Conservation (phyloP, 1,140 invertebrate genomes). For the Drosophila repletoides region DNA sequence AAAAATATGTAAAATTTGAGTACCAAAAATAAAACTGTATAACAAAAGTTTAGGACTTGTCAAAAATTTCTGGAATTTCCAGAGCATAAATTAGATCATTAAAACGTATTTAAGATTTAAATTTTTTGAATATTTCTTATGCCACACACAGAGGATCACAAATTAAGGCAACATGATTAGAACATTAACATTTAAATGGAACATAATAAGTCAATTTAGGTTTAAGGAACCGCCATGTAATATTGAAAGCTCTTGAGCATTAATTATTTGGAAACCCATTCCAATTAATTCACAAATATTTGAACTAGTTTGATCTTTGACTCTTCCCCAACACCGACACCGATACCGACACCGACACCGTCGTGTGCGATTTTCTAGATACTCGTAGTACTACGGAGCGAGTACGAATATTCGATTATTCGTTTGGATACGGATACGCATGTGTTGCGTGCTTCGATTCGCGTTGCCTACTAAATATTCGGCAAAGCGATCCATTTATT, state of each 20-base stretch:
- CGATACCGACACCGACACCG: too few relatives aligned
- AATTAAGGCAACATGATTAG: slow-evolving; percentile 10
- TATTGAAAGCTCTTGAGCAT: neutral
- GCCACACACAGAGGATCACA: too few relatives aligned
- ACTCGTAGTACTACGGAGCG: too few relatives aligned
- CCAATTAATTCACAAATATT: neutral
- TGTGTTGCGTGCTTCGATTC: slow-evolving; percentile 48
- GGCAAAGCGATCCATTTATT: slow-evolving; percentile 51
- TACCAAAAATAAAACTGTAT: too few relatives aligned
- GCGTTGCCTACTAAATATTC: slow-evolving; percentile 44
- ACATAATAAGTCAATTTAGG: neutral
- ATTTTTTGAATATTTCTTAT: too few relatives aligned
- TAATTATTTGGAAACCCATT: slow-evolving; percentile 16
- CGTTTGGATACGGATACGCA: slow-evolving; percentile 21
- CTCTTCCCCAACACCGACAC: slow-evolving; percentile 7
- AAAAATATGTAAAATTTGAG: too few relatives aligned
- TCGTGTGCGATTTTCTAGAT: slow-evolving; percentile 5
- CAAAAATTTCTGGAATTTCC: too few relatives aligned
- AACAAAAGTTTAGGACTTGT: too few relatives aligned
- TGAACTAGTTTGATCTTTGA: slow-evolving; percentile 24
- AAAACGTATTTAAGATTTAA: too few relatives aligned
- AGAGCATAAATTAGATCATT: too few relatives aligned
- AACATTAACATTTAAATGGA: slow-evolving; percentile 13
- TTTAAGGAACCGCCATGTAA: neutral
- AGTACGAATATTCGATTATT: too few relatives aligned